Evolutionary conservation across 2,888 invertebrate species (phyloP), one percentile per base, ranked within the genome.

Genomic region (Buathra laborator): DNA sequence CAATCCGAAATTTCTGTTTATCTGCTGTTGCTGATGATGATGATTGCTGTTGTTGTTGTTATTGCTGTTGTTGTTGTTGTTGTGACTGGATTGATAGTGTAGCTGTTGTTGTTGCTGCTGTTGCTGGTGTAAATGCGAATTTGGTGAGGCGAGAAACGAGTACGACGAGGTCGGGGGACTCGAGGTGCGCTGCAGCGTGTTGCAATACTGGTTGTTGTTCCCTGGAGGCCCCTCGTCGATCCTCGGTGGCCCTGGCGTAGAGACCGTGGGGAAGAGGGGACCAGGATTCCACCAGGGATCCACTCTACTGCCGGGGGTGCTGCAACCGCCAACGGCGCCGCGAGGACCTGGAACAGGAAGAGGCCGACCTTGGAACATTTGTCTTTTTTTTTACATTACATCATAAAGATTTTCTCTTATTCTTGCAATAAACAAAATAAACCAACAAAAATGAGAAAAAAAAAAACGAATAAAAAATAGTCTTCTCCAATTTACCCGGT

Each of bases 261-360:
- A 89, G 78, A 89, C 89, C 87, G 91, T 88, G 87, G 93, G 91
- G 89, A 91, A 92, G 89, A 91, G 91, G 89, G 92, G 87, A 91
- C 91, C 90, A 90, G 91, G 91, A 90, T 92, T 92, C 93, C 92
- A 93, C 93, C 93, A 92, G 90, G 93, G 92, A 93, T 93, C 93
- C 93, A 93, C 92, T 92, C 92, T 93, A 93, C 91, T 92, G 91
- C 92, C 92, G 92, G 93, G 91, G 91, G 91, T 93, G 90, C 89
- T 93, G 93, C 93, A 92, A 93, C 93, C 93, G 93, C 93, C 93
- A 92, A 93, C 92, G 93, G 92, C 93, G 92, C 93, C 92, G 92
- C 93, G 93, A 90, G 92, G 90, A 93, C 92, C 94, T 94, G 90
- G 0, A 92, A 91, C 88, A 91, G 4, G 44, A 86, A 83, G 48